Base-by-base conservation (phyloP, 2,113 vertebrate species). In the Colaptes auratus region DNA sequence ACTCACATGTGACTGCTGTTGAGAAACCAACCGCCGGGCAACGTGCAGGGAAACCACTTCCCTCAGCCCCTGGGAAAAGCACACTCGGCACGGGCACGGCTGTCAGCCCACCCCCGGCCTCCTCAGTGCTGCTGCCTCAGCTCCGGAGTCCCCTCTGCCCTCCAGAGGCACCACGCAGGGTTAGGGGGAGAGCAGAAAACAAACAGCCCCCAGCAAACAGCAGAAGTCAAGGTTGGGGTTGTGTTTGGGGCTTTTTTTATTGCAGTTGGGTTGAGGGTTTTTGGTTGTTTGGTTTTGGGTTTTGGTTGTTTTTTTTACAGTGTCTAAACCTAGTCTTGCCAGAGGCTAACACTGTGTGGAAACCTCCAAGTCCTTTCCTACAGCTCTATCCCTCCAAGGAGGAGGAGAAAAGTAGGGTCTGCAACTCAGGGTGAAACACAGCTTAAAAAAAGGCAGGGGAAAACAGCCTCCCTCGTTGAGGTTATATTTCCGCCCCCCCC, bases 391-490 rank as follows among this genome's bases (percentile, higher is more conserved):
- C 16, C 2, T 20, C 12, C 28, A 12, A 31, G 30, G 39, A 79
- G 63, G 56, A 84, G 61, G 46, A 66, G 53, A 81, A 76, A 67
- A 93, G 63, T 46, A 81, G 87, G 71, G 88, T 91, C 63, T 67
- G 58, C 88, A 94, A 79, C 35, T 61, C 50, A 25, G 21, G 16
- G 55, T 91, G 27, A 92, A 91, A 95, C 92, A 76, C 10, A 7
- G 14, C 55, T 82, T 83, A 42, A 89, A 92, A 92, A 44, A 16
- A 44, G 42, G 31, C 58, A 77, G 72, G 64, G 93, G 85, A 66
- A 82, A 86, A 14, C 75, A 77, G 56, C 35, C 69, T 91, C 75
- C 67, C 35, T 35, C 12, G n/a, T 33, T 17, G 36, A 16, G 6
- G 10, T 36, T 77, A 80, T 53, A 52, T 63, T 60, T 35, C 60